Base-by-base conservation (phyloP, 2,888 invertebrate genomes). In the Sericinus montela region DNA sequence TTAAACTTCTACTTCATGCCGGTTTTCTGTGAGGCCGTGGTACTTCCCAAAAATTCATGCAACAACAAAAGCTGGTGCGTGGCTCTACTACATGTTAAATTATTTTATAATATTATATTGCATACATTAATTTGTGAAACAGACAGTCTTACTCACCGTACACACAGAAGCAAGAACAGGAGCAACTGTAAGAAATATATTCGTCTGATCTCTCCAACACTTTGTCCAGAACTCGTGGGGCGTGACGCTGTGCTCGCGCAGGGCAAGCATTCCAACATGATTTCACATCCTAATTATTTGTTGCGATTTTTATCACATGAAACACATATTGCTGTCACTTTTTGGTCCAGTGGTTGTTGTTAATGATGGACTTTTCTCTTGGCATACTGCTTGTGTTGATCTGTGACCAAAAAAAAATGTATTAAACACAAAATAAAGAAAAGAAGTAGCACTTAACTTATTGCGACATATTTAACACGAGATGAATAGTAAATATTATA, bases 231-330 rank as follows among this genome's bases (percentile, higher is more conserved):
- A 48, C 63, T 60, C 60, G 63, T 56, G 63, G 75, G 75, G 69
- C 71, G 72, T 61, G 64, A 62, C 67, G 61, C 65, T 54, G 67
- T 60, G 70, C 62, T 59, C 65, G 75, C 79, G 79, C 80, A 70
- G 64, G 74, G 79, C 72, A 71, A 75, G 65, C 85, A 83, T 84
- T 58, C 77, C 70, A 72, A 71, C 85, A 86, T 86, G 69, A 66
- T 75, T 65, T 86, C 75, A 85, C 85, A 86, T 86, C 83, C 74
- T 82, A 71, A 61, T 69, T 63, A 63, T 60, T 69, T 64, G 58
- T 58, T 59, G 48, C 59, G 58, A 59, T 60, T 57, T 61, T 64
- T 69, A 73, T 70, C 66, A 63, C 53, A 65, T 63, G 53, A 61
- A 67, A 67, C 65, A 67, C 72, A 73, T 71, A 57, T 70, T 57